Percentiles rank a stretch among this genome's conserved stretches.
Evolutionary conservation across 2,888 invertebrate species (phyloP).

Genomic region (Agrochola lychnidis): DNA sequence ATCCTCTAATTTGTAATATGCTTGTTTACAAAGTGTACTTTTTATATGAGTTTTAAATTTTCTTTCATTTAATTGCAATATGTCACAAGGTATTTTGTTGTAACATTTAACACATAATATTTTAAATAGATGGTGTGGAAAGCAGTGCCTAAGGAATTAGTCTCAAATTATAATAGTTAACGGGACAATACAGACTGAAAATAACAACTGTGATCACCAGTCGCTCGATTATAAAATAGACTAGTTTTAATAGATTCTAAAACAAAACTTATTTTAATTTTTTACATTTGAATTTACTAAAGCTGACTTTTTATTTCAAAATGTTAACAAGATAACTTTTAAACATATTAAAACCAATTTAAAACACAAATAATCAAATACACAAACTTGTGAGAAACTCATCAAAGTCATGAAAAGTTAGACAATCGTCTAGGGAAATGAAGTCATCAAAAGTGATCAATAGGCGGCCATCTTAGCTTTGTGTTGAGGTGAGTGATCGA

Average conservation of each 20-base stretch:
- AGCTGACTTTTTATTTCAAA: neutral
- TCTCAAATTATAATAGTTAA: too few relatives aligned
- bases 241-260: neutral
- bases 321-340: neutral
- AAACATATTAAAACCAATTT: neutral
- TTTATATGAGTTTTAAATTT: too few relatives aligned
- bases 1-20: too few relatives aligned
- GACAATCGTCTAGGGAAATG: slow-evolving; percentile 44
- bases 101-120: too few relatives aligned
- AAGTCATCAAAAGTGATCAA: slow-evolving; percentile 52
- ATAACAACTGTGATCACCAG: neutral
- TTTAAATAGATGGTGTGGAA: neutral
- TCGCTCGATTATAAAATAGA: too few relatives aligned
- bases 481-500: slow-evolving; percentile 43
- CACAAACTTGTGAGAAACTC: slow-evolving; percentile 34
- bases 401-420: slow-evolving; percentile 52
- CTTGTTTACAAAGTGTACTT: too few relatives aligned
- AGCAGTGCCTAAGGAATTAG: neutral
- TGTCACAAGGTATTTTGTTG: too few relatives aligned
- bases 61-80: too few relatives aligned
- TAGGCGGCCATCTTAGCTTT: slow-evolving; percentile 47
- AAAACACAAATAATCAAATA: slow-evolving; percentile 21
- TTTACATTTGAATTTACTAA: neutral
- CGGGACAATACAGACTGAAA: neutral
- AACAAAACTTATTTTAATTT: too few relatives aligned